Conservation (phyloP, 2,113 vertebrate genomes). For the Ammodytes marinus region DNA sequence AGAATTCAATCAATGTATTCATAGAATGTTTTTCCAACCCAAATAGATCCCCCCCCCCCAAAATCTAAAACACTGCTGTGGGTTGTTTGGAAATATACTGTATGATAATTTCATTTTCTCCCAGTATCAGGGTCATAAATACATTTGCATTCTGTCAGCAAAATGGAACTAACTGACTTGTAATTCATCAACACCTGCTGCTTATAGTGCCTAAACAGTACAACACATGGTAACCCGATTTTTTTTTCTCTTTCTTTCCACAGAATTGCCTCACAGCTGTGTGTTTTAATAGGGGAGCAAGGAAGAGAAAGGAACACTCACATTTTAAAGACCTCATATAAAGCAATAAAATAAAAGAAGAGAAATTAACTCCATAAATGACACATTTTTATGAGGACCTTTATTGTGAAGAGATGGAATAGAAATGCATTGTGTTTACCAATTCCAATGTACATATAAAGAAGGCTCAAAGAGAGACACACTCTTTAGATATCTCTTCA, state of each 20-base stretch:
- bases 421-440: slow-evolving; percentile 11
- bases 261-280: slow-evolving; percentile 41
- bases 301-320: slow-evolving; percentile 31
- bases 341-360: slow-evolving; percentile 48
- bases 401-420: slow-evolving; percentile 3
- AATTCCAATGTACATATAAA: slow-evolving; percentile 28
- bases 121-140: slow-evolving; percentile 76
- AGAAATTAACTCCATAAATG: slow-evolving; percentile 54
- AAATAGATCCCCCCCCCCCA: slow-evolving; percentile 78
- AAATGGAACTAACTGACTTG: slow-evolving; percentile 71
- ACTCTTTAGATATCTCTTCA: neutral
- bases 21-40: slow-evolving; percentile 75
- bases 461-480: neutral
- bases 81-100: slow-evolving; percentile 71
- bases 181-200: slow-evolving; percentile 74
- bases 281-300: slow-evolving; percentile 31
- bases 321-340: slow-evolving; percentile 59
- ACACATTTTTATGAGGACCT: slow-evolving; percentile 32
- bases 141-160: slow-evolving; percentile 77
- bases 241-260: neutral
- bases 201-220: slow-evolving; percentile 63
- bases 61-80: slow-evolving; percentile 78
- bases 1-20: slow-evolving; percentile 77
- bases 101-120: slow-evolving; percentile 85
- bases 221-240: slow-evolving; percentile 71